Base-by-base conservation (phyloP, 2,113 vertebrate species). In the Crotalus tigris region DNA sequence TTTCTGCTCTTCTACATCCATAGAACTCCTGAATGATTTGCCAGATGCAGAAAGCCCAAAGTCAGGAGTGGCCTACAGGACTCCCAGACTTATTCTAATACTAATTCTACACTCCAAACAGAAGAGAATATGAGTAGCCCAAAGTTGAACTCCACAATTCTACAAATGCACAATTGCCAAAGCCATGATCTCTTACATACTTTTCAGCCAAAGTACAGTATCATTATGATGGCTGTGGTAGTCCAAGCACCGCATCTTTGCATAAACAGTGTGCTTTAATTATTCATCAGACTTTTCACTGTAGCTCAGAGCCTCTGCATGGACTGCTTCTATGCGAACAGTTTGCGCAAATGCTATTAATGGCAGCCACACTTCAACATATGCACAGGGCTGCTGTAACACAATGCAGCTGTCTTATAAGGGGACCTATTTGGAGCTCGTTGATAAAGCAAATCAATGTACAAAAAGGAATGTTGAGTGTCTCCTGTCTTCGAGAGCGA, bases 311-410 rank as follows among this genome's bases (percentile, higher is more conserved):
- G 5, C n/a, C 29, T 49, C 26, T 64, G 29, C 44, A 46, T 90
- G 53, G 46, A 11, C 94, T 92, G 92, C 90, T 39, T 92, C 46
- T 53, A 17, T 93, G 13, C 10, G 87, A 93, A 58, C 92, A 92
- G 59, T 53, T 59, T 24, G 59, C 90, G 85, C 64, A 23, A 69
- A 94, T 94, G 93, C 85, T 24, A 59, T 13, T 93, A 93, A 92
- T 90, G 93, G 75, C 95, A 96, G 92, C 94, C 39, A 94, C 49
- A 92, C 0, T 0, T 39, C 58, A 17, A 90, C 17, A 39, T 49
- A 54, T 93, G 69, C 64, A 46, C 95, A 94, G 94, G 95, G 69
- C 94, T 96, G 92, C 92, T 86, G 92, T 93, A 94, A 92, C 6
- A 33, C 94, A 69, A 44, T 23, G 85, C 51, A 57, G 90, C 51